Conservation (phyloP, 1,140 invertebrate species). For the Bilobella aurantiaca region DNA sequence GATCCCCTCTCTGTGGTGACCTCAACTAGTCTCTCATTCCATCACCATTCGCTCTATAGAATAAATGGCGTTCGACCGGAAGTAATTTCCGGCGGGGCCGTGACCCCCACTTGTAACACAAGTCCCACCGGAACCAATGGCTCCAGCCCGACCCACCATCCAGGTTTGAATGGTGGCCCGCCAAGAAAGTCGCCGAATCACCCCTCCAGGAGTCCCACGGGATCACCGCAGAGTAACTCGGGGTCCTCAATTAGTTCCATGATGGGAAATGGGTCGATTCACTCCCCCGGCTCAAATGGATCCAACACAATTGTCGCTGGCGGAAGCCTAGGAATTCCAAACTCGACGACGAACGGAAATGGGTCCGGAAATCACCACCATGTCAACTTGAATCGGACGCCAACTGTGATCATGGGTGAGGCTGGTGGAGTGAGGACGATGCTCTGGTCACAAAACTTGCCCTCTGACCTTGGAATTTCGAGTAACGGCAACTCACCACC, state of each 20-base stretch:
- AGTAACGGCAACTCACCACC: conserved; percentile 6
- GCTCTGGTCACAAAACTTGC: conserved; percentile 61
- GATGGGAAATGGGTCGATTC: conserved; percentile 38
- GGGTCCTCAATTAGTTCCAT: conserved; percentile 40
- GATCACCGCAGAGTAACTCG: conserved; percentile 31
- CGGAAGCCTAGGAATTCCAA: conserved; percentile 28
- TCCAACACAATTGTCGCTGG: conserved; percentile 22
- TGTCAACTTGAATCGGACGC: conserved; percentile 44
- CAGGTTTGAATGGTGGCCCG: neutral
- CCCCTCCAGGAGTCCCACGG: conserved; percentile 26
- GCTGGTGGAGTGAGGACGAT: conserved; percentile 79
- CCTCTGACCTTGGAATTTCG: conserved; percentile 28
- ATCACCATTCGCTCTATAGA: conserved; percentile 44
- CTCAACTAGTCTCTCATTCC: conserved; percentile 36
- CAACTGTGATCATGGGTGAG: conserved; percentile 66
- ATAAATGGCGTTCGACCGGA: conserved; percentile 67
- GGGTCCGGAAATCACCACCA: conserved; percentile 24
- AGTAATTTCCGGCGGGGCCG: conserved; percentile 60
- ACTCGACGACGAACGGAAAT: conserved; percentile 11
- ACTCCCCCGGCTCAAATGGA: conserved; percentile 23
- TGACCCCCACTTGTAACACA: conserved; percentile 39
- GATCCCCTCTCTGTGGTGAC: conserved; percentile 32
- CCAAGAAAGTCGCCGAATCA: conserved; percentile 22
- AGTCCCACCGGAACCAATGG: conserved; percentile 35
- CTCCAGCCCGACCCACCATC: conserved; percentile 25